A percentile compares a stretch with the other conserved stretches of the same genome.
These are phyloP conservation scores for Lerema accius DNA, from an alignment of 1,140 invertebrate species.

Conservation along the genomic window DNA sequence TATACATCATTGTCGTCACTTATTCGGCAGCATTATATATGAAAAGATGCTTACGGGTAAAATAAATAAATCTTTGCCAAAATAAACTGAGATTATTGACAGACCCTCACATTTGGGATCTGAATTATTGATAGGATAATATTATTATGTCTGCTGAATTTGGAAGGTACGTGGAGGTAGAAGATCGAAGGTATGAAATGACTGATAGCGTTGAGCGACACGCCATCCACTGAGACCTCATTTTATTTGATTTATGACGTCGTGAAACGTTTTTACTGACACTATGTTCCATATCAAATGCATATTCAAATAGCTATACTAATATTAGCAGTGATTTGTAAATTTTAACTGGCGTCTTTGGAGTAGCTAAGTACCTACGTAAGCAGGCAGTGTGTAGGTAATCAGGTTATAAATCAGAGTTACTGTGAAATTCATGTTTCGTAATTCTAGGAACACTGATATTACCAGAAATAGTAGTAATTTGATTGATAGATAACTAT, in stretches of 20 bases:
- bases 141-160: conserved; percentile 30
- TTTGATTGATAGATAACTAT: too few relatives aligned
- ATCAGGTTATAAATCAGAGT: too few relatives aligned
- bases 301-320: not conserved
- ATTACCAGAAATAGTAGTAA: too few relatives aligned
- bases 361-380: too few relatives aligned
- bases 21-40: too few relatives aligned
- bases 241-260: conserved; percentile 56
- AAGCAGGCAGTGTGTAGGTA: too few relatives aligned
- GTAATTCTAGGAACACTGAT: too few relatives aligned
- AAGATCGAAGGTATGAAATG: conserved; percentile 52
- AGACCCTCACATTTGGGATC: conserved; percentile 25
- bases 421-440: too few relatives aligned
- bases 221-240: conserved; percentile 45
- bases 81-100: conserved; percentile 10
- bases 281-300: conserved; percentile 15
- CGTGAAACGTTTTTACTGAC: conserved; percentile 3
- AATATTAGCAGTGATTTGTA: too few relatives aligned
- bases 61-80: conserved; percentile 8
- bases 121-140: conserved; percentile 39
- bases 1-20: too few relatives aligned
- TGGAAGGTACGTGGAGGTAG: conserved; percentile 35
- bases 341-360: too few relatives aligned
- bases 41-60: not conserved
- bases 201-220: conserved; percentile 48